These are phyloP conservation scores for Neoaliturus tenellus DNA, from an alignment of 2,888 invertebrate species.

Conservation along the genomic window DNA sequence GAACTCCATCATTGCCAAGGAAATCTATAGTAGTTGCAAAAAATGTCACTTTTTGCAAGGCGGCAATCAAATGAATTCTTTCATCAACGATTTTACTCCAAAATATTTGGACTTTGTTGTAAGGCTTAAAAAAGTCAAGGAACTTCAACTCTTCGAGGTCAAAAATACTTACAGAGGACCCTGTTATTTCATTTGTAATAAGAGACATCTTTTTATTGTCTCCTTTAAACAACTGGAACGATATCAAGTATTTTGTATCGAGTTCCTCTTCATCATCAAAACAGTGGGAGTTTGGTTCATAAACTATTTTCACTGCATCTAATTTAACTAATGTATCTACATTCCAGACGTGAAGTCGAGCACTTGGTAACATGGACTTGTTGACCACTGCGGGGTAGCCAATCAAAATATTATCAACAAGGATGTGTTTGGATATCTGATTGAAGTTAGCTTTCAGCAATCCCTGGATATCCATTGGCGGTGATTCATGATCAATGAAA, in stretches of 20 bases:
- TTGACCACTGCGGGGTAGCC: not conserved
- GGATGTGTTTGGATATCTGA: not conserved
- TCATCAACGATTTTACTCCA: slow-evolving; percentile 28
- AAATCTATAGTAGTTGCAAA: slow-evolving; percentile 7
- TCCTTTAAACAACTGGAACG: not conserved
- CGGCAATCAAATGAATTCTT: not conserved
- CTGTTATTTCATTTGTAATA: not conserved
- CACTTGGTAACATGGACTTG: not conserved
- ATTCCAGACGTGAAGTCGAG: slow-evolving; percentile 20
- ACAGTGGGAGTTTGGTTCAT: not conserved
- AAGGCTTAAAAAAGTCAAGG: not conserved
- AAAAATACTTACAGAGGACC: not conserved
- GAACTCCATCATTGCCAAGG: not conserved
- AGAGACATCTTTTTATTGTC: not conserved
- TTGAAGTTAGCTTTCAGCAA: not conserved
- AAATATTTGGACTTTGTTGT: slow-evolving; percentile 13
- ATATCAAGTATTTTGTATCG: not conserved
- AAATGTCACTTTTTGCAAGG: not conserved
- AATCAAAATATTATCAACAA: not conserved
- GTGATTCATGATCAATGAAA: not conserved
- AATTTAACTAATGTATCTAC: slow-evolving; percentile 30
- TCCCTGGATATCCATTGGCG: not conserved
- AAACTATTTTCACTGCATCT: not conserved
- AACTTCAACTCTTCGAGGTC: not conserved
- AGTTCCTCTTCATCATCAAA: not conserved